Evolutionary conservation across 2,888 invertebrate species (phyloP).

Genomic region (Drosophila nr. perissopoda): DNA sequence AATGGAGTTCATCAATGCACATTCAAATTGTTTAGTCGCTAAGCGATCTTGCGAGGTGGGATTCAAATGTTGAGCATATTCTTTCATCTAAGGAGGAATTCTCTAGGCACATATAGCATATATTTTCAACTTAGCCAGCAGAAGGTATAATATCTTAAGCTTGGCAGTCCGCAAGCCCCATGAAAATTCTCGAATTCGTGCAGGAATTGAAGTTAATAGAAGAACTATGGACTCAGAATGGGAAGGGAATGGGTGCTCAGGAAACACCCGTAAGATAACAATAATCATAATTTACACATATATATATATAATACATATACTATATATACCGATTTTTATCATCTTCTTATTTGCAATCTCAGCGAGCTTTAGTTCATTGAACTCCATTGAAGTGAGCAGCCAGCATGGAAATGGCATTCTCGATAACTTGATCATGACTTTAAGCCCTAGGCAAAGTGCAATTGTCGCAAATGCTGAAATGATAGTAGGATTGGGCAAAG

Average conservation of each 20-base stretch:
- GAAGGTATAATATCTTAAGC: background rate
- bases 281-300: too few relatives aligned
- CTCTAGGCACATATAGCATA: background rate
- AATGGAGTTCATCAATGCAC: constrained; percentile 29
- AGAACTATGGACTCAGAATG: too few relatives aligned
- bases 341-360: background rate
- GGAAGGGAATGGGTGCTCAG: too few relatives aligned
- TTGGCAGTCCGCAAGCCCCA: background rate
- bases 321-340: background rate
- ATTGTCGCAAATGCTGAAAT: constrained; percentile 13
- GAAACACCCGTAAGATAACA: too few relatives aligned
- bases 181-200: too few relatives aligned
- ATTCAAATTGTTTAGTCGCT: constrained; percentile 3
- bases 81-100: background rate
- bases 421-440: constrained; percentile 7
- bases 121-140: background rate
- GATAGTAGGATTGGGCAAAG: constrained; percentile 4
- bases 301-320: too few relatives aligned
- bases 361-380: constrained; percentile 3
- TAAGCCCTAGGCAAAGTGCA: constrained; percentile 1
- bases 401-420: background rate
- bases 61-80: background rate
- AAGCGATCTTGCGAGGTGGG: background rate
- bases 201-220: too few relatives aligned
- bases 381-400: constrained; percentile 1